Percentiles rank a stretch among this genome's conserved stretches.
Conservation (phyloP, 2,797 vertebrate species). For the Geotrypetes seraphini region DNA sequence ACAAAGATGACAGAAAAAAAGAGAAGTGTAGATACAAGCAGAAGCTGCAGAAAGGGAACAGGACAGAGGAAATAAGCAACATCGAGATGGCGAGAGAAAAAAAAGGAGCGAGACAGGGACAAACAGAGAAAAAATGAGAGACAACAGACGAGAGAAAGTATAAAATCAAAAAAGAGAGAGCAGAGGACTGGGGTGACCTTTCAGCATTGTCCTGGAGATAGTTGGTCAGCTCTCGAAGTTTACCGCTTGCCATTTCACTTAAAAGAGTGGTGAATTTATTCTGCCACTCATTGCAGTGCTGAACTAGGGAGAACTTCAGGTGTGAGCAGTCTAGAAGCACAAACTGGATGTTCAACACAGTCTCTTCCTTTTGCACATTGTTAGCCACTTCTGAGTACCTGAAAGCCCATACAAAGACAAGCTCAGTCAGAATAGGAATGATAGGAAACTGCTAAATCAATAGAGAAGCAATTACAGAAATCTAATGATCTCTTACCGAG, state of each 20-base stretch:
- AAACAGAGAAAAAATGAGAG: neutral
- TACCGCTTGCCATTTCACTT: constrained; percentile 54
- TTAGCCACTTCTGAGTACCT: constrained; percentile 79
- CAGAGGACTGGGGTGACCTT: constrained; percentile 36
- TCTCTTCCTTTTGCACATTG: constrained; percentile 77
- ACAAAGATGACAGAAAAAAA: too few species aligned
- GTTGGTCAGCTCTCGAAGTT: constrained; percentile 56
- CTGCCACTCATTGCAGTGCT: constrained; percentile 82
- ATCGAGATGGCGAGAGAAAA: neutral
- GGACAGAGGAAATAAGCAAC: too few species aligned
- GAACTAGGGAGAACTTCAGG: constrained; percentile 70
- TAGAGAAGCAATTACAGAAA: too few species aligned
- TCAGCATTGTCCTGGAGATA: constrained; percentile 55
- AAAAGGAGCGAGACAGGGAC: neutral
- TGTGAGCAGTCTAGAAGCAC: constrained; percentile 73
- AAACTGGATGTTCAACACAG: constrained; percentile 63
- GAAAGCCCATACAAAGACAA: neutral
- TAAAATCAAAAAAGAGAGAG: neutral
- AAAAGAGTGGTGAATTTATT: constrained; percentile 75
- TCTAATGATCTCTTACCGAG: constrained; percentile 56
- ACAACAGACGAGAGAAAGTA: too few species aligned
- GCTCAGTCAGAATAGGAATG: neutral
- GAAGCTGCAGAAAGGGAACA: neutral
- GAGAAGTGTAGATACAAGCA: too few species aligned
- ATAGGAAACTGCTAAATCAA: too few species aligned